phyloP scores from a whole-genome alignment of 2,888 invertebrate genomes.

The Plagodis dolabraria region DNA sequence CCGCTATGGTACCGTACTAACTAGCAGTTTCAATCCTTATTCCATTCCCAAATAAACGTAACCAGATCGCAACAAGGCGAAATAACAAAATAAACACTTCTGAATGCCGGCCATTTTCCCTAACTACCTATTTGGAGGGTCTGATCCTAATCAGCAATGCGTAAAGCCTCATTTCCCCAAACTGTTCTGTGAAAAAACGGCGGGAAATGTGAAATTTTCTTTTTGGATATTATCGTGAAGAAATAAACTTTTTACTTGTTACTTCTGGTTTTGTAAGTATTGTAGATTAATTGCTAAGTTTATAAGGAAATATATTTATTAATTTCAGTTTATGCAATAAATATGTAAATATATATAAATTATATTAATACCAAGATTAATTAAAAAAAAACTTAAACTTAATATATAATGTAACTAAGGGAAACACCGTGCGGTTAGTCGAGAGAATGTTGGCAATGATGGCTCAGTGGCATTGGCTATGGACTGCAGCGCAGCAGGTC shows the following conservation, averaged over 20 bases:
- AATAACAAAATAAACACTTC: conserved; percentile 32
- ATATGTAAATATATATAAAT: no score
- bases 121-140: conserved; percentile 24
- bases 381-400: no score
- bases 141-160: conserved; percentile 27
- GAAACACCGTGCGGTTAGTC: no score
- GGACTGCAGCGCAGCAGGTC: no score
- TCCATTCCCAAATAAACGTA: conserved; percentile 11
- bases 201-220: conserved; percentile 1
- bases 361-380: no score
- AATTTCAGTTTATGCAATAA: no score
- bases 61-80: conserved; percentile 19
- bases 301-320: no score
- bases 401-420: no score
- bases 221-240: neutral
- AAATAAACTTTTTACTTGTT: neutral
- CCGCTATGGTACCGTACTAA: neutral
- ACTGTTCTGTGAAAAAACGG: conserved; percentile 13
- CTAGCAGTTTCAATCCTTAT: conserved; percentile 13
- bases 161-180: conserved; percentile 14
- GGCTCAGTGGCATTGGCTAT: no score
- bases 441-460: no score
- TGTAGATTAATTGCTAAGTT: no score
- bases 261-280: neutral
- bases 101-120: conserved; percentile 21